Percentiles rank a stretch among this genome's conserved stretches.
Conservation (phyloP, 2,113 vertebrate species). For the Kryptolebias marmoratus region DNA sequence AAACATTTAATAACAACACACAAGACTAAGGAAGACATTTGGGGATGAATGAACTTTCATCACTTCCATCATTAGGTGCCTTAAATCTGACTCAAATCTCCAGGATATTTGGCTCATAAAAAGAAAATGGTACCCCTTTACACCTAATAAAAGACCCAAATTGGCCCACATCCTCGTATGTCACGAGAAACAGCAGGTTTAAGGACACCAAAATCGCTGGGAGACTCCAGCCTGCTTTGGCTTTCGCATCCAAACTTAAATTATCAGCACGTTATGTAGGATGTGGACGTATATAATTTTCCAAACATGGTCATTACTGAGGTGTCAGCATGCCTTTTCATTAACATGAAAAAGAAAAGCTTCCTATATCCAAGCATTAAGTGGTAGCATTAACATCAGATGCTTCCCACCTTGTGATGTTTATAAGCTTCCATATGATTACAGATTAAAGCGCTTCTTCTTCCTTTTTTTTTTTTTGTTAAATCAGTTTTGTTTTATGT, state of each 20-base stretch:
- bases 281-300: conserved; percentile 57
- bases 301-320: conserved; percentile 38
- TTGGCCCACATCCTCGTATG: conserved; percentile 38
- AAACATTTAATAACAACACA: conserved; percentile 53
- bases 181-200: conserved; percentile 28
- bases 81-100: conserved; percentile 41
- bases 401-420: conserved; percentile 15
- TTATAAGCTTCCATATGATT: conserved; percentile 42
- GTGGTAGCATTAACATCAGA: conserved; percentile 17
- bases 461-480: background rate
- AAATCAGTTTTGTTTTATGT: conserved; percentile 27
- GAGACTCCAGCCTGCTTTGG: conserved; percentile 2
- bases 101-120: conserved; percentile 55
- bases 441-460: conserved; percentile 17
- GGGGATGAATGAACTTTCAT: conserved; percentile 34
- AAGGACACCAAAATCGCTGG: conserved; percentile 16
- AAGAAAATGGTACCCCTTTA: conserved; percentile 53
- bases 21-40: conserved; percentile 19
- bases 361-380: conserved; percentile 32
- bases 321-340: conserved; percentile 40
- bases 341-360: conserved; percentile 31
- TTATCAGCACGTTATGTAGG: conserved; percentile 35
- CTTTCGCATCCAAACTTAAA: conserved; percentile 35
- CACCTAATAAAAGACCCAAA: conserved; percentile 55
- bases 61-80: conserved; percentile 41